Evolutionary conservation across 1,140 invertebrate genomes (phyloP), one percentile per base, ranked within the genome.

Genomic region (Antheraea pernyi): DNA sequence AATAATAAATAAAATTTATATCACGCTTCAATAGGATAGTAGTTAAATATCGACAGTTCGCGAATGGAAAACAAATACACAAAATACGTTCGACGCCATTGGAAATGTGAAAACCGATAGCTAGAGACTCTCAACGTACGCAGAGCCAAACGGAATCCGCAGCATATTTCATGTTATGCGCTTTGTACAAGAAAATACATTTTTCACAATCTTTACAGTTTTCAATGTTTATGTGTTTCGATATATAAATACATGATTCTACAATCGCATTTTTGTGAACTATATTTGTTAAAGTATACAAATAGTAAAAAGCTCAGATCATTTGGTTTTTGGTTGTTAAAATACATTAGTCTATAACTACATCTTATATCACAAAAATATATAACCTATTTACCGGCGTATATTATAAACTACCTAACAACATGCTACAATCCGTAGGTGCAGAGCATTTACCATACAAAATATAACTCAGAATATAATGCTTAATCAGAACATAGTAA

Each of bases 161-260:
- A 86, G 85, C 83, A 89, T 91, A 91, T 88, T 89, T 91, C 88
- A 91, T 87, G 88, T 85, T 88, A 88, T 89, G 86, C 85, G 86
- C 85, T 89, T 87, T 88, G 86, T 88, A 85, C 88, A 88, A 91
- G 88, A 88, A 89, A 91, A 91, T 89, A 87, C 83, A 88, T 89
- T 91, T 91, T 88, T 88, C 86, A 88, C 86, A 86, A 88, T 88
- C 85, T 88, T 89, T 85, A 83, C 75, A 53, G 46, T 53, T 53
- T 53, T 53, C 46, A 53, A 16, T 16, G 46, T 53, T 53, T 16
- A 13, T 53, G 46, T 53, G 6, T 53, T 53, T 16, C 46, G 16
- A 53, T 53, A 16, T 53, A 53, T 0, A 53, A 9, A 16, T 53
- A 6, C 2, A 6, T 11, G 13, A 53, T 53, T 53, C 13, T 16